Conservation (phyloP, 2,797 vertebrate genomes). For the Sitta carolinensis region DNA sequence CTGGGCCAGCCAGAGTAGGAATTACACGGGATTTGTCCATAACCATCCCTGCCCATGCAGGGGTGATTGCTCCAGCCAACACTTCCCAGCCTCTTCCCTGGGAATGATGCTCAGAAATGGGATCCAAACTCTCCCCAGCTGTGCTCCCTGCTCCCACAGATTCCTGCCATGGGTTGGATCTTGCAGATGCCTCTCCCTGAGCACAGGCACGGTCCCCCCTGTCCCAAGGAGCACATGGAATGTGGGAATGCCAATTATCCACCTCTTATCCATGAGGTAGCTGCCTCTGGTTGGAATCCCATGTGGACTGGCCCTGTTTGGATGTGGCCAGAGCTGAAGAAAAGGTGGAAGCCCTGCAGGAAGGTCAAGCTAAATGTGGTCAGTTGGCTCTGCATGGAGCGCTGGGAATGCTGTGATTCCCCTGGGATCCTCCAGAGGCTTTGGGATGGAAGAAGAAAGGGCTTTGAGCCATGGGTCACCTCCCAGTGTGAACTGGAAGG, state of each 20-base stretch:
- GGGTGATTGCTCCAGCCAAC: neutral
- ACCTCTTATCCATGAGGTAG: accelerated
- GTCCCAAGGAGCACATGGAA: neutral
- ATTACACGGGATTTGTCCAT: neutral
- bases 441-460: neutral
- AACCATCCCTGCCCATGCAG: neutral
- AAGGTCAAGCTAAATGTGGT: neutral
- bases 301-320: neutral
- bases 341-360: neutral
- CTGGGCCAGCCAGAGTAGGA: neutral
- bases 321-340: neutral
- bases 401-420: neutral
- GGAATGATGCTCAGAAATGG: neutral
- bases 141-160: accelerated
- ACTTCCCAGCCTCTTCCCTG: neutral
- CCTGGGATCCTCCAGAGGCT: neutral
- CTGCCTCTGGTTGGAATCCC: neutral
- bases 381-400: neutral
- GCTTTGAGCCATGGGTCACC: neutral
- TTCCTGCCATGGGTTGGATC: neutral
- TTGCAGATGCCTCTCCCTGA: neutral
- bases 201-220: neutral
- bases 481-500: neutral
- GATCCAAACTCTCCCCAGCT: neutral
- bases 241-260: neutral